phyloP scores from a whole-genome alignment of 2,113 vertebrate species.

The Heptranchias perlo region DNA sequence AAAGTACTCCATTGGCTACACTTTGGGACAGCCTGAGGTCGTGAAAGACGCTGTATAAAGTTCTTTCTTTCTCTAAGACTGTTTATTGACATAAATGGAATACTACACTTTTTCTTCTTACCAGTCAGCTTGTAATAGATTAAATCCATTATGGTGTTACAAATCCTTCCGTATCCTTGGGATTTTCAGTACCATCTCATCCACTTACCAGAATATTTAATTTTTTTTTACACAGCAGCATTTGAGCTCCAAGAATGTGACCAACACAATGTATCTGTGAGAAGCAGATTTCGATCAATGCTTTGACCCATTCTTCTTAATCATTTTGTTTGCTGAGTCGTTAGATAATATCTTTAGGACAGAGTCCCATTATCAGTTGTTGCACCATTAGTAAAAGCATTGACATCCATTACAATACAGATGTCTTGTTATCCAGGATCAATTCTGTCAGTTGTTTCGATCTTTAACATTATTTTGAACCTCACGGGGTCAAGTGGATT shows the following conservation, averaged over 20 bases:
- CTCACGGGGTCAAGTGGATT: neutral
- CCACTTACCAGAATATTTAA: neutral
- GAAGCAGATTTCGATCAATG: neutral
- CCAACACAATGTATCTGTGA: neutral
- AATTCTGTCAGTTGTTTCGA: neutral
- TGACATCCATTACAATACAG: neutral
- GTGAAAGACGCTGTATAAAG: neutral
- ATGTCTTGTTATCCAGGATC: neutral
- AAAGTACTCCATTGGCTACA: neutral
- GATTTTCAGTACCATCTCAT: neutral
- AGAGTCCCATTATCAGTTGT: neutral
- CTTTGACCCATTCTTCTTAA: neutral
- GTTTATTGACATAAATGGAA: too few species aligned
- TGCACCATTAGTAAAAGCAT: neutral
- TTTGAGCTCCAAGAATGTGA: neutral
- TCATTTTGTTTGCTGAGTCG: neutral
- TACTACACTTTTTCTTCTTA: neutral
- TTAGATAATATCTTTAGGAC: neutral
- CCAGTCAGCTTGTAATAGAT: neutral
- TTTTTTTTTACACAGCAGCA: neutral
- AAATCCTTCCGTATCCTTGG: neutral
- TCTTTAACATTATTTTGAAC: neutral
- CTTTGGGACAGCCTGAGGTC: neutral
- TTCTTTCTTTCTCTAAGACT: too few species aligned
- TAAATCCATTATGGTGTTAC: neutral